Evolutionary conservation across 1,140 invertebrate species (phyloP), one percentile per base, ranked within the genome.

Genomic region (Dolichoris vasculosae): DNA sequence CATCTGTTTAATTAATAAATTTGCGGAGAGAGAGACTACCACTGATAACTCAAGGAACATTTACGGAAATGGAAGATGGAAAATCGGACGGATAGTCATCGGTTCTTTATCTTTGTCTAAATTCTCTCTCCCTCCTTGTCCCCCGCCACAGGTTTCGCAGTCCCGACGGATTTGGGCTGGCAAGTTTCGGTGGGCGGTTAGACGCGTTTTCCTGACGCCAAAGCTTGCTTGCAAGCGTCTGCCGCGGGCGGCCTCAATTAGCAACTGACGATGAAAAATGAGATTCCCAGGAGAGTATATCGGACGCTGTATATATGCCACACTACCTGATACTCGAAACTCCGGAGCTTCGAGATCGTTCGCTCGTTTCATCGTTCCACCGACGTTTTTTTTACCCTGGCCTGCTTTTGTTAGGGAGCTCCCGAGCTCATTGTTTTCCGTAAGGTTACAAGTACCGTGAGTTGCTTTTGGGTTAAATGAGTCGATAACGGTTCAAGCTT

Each of bases 191-290:
- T 17, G 23, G 64, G 48, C 81, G 46, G 64, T 43, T 76, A 35
- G 82, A 55, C 17, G 38, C 83, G 79, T 76, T 87, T 86, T 86
- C 78, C 81, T 59, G 40, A 51, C 67, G 63, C 40, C 26, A 23
- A 75, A 75, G 46, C 69, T 73, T 51, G 80, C 77, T 71, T 46
- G 30, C 46, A 20, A 40, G 63, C 43, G 48, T 63, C 46, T 40
- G 80, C 84, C 84, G 43, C 51, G 55, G 77, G 35, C 71, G 81
- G 81, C 69, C 82, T 84, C 67, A 83, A 82, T 86, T 87, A 87
- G 79, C 87, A 78, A 63, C 82, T 87, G 79, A 80, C 87, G 87
- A 88, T 88, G 87, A 88, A 88, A 88, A 86, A 86, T 86, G 87
- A 86, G 86, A 81, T 73, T 83, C 79, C 43, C 76, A 38, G 55